phyloP scores from a whole-genome alignment of 2,888 invertebrate species.

The Drosophila mimica region DNA sequence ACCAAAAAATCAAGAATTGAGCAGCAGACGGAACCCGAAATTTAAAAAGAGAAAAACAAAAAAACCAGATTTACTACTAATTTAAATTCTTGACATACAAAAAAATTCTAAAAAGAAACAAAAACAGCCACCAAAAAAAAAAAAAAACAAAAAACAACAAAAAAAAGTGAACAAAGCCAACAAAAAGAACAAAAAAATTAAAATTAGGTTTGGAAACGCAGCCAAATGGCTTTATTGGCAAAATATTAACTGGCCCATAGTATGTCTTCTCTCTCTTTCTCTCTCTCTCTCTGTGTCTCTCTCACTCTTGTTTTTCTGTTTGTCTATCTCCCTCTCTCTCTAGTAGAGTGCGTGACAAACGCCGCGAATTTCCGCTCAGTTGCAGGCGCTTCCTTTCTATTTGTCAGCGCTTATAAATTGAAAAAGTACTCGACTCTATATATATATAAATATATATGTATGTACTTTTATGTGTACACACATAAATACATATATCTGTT shows the following conservation, averaged over 20 bases:
- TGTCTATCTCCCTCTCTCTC: not conserved
- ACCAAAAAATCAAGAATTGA: conserved; percentile 60
- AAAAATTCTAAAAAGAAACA: conserved; percentile 50
- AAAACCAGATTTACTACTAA: conserved; percentile 81
- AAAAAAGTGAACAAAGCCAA: conserved; percentile 8
- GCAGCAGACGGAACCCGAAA: conserved; percentile 64
- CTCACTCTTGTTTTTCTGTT: not conserved
- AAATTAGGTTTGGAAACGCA: conserved; percentile 74
- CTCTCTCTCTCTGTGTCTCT: not conserved
- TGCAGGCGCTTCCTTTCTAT: conserved; percentile 52
- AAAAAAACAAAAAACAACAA: not conserved
- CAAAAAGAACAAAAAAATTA: conserved; percentile 27
- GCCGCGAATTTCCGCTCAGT: conserved; percentile 50
- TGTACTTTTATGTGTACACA: conserved; percentile 13
- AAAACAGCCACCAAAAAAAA: conserved; percentile 18
- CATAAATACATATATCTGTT: conserved; percentile 12
- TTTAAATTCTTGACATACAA: conserved; percentile 80
- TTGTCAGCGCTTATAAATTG: conserved; percentile 38
- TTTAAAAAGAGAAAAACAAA: conserved; percentile 31
- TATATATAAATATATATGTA: conserved; percentile 11
- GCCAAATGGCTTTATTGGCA: conserved; percentile 75
- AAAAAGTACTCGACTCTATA: conserved; percentile 11
- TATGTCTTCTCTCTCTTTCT: conserved; percentile 10
- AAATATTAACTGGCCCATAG: conserved; percentile 59
- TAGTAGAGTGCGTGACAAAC: conserved; percentile 44